phyloP scores from a whole-genome alignment of 2,113 vertebrate species.

The Scatophagus argus region DNA sequence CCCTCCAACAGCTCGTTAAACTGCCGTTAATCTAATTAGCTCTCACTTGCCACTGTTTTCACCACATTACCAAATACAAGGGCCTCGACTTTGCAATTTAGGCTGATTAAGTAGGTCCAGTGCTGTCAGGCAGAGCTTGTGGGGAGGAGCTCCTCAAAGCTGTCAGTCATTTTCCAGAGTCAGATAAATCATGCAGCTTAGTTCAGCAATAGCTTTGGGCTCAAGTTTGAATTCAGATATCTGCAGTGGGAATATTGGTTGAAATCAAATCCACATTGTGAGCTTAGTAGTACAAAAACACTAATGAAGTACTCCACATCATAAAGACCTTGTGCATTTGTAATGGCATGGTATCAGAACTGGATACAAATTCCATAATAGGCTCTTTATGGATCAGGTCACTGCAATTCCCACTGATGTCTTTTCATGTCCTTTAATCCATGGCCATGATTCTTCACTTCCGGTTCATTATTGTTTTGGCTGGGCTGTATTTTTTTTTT shows the following conservation, averaged over 20 bases:
- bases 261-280: conserved; percentile 46
- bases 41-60: conserved; percentile 84
- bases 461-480: conserved; percentile 71
- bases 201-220: conserved; percentile 54
- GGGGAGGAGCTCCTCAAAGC: conserved; percentile 66
- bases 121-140: conserved; percentile 59
- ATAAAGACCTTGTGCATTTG: conserved; percentile 52
- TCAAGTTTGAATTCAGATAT: conserved; percentile 43
- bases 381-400: conserved; percentile 45
- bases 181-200: conserved; percentile 63
- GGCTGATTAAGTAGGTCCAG: conserved; percentile 79
- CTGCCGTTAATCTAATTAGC: conserved; percentile 84
- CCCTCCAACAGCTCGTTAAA: conserved; percentile 83
- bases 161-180: conserved; percentile 71
- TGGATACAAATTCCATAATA: conserved; percentile 60
- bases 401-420: conserved; percentile 41
- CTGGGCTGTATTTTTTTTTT: conserved; percentile 68
- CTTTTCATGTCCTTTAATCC: conserved; percentile 58
- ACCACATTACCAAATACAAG: conserved; percentile 82
- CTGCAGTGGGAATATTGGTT: conserved; percentile 48
- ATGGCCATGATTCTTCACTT: conserved; percentile 58
- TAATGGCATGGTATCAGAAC: conserved; percentile 34
- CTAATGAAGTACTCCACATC: conserved; percentile 40
- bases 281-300: conserved; percentile 35
- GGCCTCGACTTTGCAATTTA: conserved; percentile 76